Conservation (phyloP, 1,140 invertebrate genomes). For the Galendromus occidentalis region DNA sequence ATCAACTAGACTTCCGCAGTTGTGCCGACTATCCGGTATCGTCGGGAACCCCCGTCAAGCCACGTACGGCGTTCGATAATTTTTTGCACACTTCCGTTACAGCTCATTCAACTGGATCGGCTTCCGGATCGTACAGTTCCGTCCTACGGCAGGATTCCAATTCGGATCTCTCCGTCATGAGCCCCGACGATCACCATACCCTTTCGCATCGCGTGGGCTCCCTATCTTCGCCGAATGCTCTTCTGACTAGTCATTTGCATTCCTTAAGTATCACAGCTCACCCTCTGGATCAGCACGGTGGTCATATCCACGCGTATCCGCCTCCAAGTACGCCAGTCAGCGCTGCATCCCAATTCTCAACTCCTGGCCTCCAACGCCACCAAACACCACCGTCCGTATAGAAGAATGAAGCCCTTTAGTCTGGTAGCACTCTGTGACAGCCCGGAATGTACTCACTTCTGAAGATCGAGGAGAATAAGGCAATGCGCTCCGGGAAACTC, state of each 20-base stretch:
- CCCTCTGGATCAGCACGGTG: no score
- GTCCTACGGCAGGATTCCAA: background rate
- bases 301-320: no score
- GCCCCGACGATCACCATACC: background rate
- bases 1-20: background rate
- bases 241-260: conserved; percentile 7
- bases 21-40: background rate
- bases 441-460: no score
- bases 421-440: no score
- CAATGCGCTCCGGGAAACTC: no score
- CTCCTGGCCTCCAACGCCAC: no score
- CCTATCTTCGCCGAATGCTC: background rate
- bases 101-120: conserved; percentile 5
- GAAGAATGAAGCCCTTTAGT: no score
- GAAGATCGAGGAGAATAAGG: no score
- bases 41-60: background rate
- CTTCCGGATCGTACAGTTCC: conserved; percentile 7
- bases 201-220: background rate
- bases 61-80: background rate
- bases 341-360: no score
- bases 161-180: background rate
- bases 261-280: background rate
- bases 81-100: background rate
- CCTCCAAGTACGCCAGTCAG: no score
- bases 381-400: no score